Evolutionary conservation across 2,888 invertebrate species (phyloP), one percentile per base, ranked within the genome.

Genomic region (Campoplex nolae): DNA sequence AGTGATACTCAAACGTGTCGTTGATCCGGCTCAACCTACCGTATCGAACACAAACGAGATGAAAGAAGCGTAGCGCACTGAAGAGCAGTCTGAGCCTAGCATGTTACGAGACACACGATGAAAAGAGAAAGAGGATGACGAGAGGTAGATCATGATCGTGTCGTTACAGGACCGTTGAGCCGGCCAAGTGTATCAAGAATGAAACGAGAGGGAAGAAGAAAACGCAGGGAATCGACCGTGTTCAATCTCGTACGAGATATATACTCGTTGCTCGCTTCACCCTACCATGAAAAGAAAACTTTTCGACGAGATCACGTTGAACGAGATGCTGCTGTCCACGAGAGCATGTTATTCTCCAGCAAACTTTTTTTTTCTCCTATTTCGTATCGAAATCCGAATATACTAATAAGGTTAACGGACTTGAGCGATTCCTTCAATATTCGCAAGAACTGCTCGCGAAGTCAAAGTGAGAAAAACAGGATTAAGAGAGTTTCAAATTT

Each of bases 21-120:
- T 84, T 81, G 77, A 81, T 74, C 77, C 74, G 74, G 81, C 58
- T 78, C 56, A 84, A 86, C 68, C 68, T 67, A 78, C 67, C 68
- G 68, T n/a, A 83, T 67, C 71, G 73, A 48, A 79, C 78, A 74
- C 48, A 71, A 62, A 77, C 54, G 62, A 58, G 82, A 62, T 62
- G 42, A 79, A 70, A 68, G 58, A 65, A 75, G 68, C 75, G 67
- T 35, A 58, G n/a, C 42, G 54, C 73, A 84, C 71, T 65, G 23
- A 32, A 45, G 65, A 45, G 23, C 45, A 54, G 18, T 56, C 42
- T 58, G 68, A 65, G 62, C 65, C 32, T 1, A 32, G 65, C 62
- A 51, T 48, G 28, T 45, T 48, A 67, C 35, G 28, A 67, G 51
- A 65, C 74, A 32, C 32, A 32, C 32, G 45, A 18, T 28, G 28